A percentile compares a stretch with the other conserved stretches of the same genome.
Evolutionary conservation across 2,113 vertebrate species (phyloP).

Genomic region (Tursiops truncatus): DNA sequence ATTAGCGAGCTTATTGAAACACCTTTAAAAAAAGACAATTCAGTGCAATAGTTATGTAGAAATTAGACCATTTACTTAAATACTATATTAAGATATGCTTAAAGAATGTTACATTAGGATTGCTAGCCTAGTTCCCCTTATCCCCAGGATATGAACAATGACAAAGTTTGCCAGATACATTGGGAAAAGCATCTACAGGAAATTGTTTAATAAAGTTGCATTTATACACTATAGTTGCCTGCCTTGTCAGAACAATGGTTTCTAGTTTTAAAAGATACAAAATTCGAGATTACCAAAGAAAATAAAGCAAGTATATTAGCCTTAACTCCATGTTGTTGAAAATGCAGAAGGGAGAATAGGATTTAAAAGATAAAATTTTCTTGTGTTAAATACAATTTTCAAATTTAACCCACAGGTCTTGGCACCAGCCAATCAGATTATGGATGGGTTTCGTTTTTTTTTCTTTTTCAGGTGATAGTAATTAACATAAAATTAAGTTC

Average conservation of each 20-base stretch:
- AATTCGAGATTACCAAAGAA: constrained; percentile 67
- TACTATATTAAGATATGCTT: constrained; percentile 82
- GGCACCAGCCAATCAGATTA: neutral
- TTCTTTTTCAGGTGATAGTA: neutral
- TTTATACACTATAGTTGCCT: constrained; percentile 64
- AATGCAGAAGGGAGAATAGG: constrained; percentile 61
- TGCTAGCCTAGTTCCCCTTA: constrained; percentile 74
- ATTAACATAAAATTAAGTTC: constrained; percentile 21
- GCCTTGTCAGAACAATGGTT: constrained; percentile 69
- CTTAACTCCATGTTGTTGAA: constrained; percentile 65
- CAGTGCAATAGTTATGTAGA: constrained; percentile 84
- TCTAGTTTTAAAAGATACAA: constrained; percentile 73
- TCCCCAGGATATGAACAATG: constrained; percentile 67
- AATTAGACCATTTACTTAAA: constrained; percentile 84
- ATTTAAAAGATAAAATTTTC: constrained; percentile 61
- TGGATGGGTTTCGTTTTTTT: neutral
- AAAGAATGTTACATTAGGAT: constrained; percentile 83
- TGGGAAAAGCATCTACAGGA: constrained; percentile 69
- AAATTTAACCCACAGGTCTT: constrained; percentile 58
- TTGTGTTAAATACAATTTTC: constrained; percentile 57
- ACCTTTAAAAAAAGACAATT: constrained; percentile 73
- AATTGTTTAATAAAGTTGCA: constrained; percentile 31
- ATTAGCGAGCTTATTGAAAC: constrained; percentile 80
- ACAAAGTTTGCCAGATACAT: constrained; percentile 68
- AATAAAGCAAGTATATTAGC: constrained; percentile 68